phyloP scores from a whole-genome alignment of 2,888 invertebrate species.

The Acanthosepion esculentum region DNA sequence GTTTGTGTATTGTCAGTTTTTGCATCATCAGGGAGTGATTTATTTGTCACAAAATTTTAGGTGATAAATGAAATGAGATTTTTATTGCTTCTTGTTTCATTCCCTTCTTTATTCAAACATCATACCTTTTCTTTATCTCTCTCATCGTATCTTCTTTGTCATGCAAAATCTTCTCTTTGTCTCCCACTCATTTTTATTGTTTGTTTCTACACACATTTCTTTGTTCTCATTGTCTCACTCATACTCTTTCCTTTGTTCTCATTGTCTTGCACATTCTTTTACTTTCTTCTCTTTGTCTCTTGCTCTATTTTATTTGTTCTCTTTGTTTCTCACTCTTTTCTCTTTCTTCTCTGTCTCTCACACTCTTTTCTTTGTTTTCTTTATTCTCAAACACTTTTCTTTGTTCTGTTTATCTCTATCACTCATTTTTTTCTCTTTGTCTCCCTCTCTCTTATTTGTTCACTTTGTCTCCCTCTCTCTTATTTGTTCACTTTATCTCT shows the following conservation, averaged over 20 bases:
- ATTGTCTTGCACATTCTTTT: no score
- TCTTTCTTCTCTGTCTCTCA: neutral
- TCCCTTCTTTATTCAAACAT: neutral
- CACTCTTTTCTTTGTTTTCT: neutral
- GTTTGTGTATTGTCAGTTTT: neutral
- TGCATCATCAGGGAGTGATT: neutral
- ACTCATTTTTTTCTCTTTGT: no score
- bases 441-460: no score
- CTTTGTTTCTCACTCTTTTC: neutral
- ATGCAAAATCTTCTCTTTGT: no score
- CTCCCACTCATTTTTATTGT: no score
- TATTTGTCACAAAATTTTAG: slow-evolving; percentile 16
- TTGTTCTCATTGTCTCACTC: no score
- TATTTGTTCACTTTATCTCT: no score
- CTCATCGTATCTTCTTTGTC: neutral
- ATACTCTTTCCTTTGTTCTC: no score
- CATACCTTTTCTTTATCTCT: neutral
- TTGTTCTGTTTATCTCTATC: no score
- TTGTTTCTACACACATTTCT: no score
- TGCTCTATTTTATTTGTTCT: neutral
- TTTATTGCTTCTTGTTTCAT: neutral
- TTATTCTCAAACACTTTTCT: no score
- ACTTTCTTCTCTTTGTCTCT: neutral
- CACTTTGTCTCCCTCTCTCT: no score
- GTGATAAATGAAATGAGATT: slow-evolving; percentile 7